phyloP scores from a whole-genome alignment of 2,113 vertebrate genomes.

The Forbesichthys papilliferus region DNA sequence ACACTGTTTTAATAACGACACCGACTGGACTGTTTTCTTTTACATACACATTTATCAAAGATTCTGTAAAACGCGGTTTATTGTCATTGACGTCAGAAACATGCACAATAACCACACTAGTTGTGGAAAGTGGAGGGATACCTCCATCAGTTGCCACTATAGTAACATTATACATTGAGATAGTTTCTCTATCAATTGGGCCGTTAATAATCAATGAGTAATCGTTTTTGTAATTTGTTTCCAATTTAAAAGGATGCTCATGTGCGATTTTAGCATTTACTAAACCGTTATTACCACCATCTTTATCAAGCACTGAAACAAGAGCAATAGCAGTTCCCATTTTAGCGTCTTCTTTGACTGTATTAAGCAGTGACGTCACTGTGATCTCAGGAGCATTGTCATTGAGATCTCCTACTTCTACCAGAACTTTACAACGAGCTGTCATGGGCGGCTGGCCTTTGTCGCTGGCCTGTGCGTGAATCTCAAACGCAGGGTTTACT shows the following conservation, averaged over 20 bases:
- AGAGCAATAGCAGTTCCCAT: conserved; percentile 82
- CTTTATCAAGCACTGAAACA: conserved; percentile 49
- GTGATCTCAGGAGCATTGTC: conserved; percentile 65
- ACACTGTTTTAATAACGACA: conserved; percentile 55
- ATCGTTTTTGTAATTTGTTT: conserved; percentile 83
- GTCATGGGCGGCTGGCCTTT: conserved; percentile 41
- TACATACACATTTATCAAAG: conserved; percentile 53
- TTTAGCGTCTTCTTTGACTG: conserved; percentile 78
- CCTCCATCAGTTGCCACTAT: conserved; percentile 82
- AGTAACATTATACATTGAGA: conserved; percentile 78
- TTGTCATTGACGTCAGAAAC: conserved; percentile 55
- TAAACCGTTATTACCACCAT: conserved; percentile 79
- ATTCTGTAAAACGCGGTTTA: conserved; percentile 43
- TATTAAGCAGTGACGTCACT: conserved; percentile 77
- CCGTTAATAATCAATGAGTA: conserved; percentile 81
- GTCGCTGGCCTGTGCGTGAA: conserved; percentile 60
- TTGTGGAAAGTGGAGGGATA: conserved; percentile 58
- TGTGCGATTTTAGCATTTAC: conserved; percentile 71
- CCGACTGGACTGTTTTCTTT: conserved; percentile 69
- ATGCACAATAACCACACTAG: conserved; percentile 50
- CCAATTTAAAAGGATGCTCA: conserved; percentile 81
- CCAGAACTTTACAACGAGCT: conserved; percentile 20
- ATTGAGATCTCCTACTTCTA: conserved; percentile 71
- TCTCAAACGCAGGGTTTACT: conserved; percentile 50
- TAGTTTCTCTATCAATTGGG: conserved; percentile 79